Conservation (phyloP, 2,113 vertebrate genomes). For the Urocolius indicus region DNA sequence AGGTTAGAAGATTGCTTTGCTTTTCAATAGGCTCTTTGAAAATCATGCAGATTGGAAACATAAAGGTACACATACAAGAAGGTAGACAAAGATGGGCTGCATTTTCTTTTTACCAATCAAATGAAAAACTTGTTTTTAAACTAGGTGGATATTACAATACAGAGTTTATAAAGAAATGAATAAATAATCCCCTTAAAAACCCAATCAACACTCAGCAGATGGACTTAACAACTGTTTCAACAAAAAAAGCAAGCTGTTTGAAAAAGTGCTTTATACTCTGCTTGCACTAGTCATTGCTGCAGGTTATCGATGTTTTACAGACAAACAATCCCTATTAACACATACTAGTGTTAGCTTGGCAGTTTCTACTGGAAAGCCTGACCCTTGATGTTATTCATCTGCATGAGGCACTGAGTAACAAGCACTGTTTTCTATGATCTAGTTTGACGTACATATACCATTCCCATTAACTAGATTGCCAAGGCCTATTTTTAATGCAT, state of each 20-base stretch:
- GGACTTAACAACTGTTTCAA: conserved; percentile 55
- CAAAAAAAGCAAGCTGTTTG: background rate
- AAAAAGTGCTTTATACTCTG: conserved; percentile 50
- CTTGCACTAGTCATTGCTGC: conserved; percentile 19
- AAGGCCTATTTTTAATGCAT: background rate
- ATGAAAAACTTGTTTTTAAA: conserved; percentile 48
- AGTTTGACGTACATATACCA: background rate
- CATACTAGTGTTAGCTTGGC: conserved; percentile 20
- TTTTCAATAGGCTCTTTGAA: background rate
- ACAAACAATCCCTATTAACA: conserved; percentile 47
- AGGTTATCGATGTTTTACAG: conserved; percentile 56
- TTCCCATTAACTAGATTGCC: background rate
- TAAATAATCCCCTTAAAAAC: conserved; percentile 43
- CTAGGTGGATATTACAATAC: conserved; percentile 25
- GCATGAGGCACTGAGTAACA: background rate
- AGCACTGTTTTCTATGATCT: background rate
- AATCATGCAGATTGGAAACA: background rate
- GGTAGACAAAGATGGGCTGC: background rate
- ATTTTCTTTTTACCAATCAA: conserved; percentile 5
- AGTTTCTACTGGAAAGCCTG: conserved; percentile 28
- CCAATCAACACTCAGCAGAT: conserved; percentile 32
- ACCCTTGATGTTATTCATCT: background rate
- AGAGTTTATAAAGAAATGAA: conserved; percentile 60
- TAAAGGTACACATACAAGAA: background rate
- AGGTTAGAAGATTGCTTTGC: background rate